Evolutionary conservation across 2,888 invertebrate species (phyloP).

Genomic region (Sphaerophoria rueppellii): DNA sequence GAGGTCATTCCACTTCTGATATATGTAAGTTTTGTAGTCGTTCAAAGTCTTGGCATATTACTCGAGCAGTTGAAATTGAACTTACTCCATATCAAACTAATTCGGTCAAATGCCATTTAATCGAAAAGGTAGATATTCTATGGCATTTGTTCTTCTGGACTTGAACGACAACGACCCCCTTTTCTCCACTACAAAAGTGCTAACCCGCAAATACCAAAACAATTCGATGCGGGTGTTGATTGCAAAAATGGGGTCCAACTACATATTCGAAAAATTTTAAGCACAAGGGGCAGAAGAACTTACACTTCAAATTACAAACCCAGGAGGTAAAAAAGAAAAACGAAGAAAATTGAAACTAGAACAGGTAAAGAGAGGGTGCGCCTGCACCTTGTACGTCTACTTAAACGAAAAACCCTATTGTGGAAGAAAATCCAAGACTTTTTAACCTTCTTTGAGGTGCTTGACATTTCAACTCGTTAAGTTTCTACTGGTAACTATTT

Average conservation of each 20-base stretch:
- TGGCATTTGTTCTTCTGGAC: conserved; percentile 32
- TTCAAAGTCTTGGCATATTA: conserved; percentile 32
- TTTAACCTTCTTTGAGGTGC: conserved; percentile 71
- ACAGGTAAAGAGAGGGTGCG: background rate
- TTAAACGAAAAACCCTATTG: background rate
- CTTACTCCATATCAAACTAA: conserved; percentile 54
- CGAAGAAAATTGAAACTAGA: conserved; percentile 41
- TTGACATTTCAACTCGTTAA: conserved; percentile 70
- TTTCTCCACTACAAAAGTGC: conserved; percentile 40
- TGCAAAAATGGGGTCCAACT: conserved; percentile 50
- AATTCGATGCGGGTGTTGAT: conserved; percentile 69
- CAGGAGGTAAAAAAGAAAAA: conserved; percentile 13
- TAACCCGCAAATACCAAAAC: conserved; percentile 67
- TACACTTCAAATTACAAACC: conserved; percentile 33
- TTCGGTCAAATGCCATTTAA: conserved; percentile 72
- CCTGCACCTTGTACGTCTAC: background rate
- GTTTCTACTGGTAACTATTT: conserved; percentile 40
- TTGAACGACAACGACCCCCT: background rate
- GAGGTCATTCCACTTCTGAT: conserved; percentile 56
- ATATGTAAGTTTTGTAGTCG: background rate
- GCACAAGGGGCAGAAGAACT: conserved; percentile 29
- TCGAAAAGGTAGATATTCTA: conserved; percentile 66
- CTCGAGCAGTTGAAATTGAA: conserved; percentile 36
- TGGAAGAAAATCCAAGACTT: conserved; percentile 51
- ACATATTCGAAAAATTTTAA: conserved; percentile 11